These are phyloP conservation scores for Orchestes rusci DNA, from an alignment of 2,888 invertebrate genomes.

Conservation along the genomic window DNA sequence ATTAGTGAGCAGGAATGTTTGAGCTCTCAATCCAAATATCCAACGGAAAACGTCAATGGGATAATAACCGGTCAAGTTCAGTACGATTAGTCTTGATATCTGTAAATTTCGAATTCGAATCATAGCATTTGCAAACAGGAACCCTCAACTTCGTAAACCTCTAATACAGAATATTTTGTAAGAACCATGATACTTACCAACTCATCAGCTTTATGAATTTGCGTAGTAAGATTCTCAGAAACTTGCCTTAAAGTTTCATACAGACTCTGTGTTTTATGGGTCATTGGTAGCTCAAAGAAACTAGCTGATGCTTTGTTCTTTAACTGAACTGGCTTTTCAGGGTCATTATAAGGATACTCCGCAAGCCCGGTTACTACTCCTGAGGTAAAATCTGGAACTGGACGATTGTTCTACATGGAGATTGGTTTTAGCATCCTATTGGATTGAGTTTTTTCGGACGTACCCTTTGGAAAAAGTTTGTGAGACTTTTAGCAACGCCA, in stretches of 20 bases:
- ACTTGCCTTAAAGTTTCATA: too few relatives aligned
- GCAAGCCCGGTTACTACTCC: not conserved
- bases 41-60: too few relatives aligned
- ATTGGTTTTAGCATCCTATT: not conserved
- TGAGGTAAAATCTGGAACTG: not conserved
- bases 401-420: not conserved
- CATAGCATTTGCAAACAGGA: too few relatives aligned
- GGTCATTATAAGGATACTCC: not conserved
- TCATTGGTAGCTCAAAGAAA: not conserved
- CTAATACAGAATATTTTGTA: too few relatives aligned
- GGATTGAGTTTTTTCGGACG: conserved; percentile 1
- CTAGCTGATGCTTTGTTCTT: not conserved
- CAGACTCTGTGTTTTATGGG: not conserved
- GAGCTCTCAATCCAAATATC: not conserved
- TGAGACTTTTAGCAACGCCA: conserved; percentile 7
- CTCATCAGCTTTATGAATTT: too few relatives aligned
- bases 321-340: not conserved
- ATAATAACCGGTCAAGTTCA: too few relatives aligned
- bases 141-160: too few relatives aligned
- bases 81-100: too few relatives aligned
- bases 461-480: conserved; percentile 7
- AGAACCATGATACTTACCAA: too few relatives aligned
- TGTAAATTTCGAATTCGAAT: too few relatives aligned
- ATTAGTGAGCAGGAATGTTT: conserved; percentile 5
- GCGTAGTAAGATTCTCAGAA: too few relatives aligned